A percentile compares a stretch with the other conserved stretches of the same genome.
phyloP scores from a whole-genome alignment of 2,888 invertebrate genomes.

The Troilus luridus region DNA sequence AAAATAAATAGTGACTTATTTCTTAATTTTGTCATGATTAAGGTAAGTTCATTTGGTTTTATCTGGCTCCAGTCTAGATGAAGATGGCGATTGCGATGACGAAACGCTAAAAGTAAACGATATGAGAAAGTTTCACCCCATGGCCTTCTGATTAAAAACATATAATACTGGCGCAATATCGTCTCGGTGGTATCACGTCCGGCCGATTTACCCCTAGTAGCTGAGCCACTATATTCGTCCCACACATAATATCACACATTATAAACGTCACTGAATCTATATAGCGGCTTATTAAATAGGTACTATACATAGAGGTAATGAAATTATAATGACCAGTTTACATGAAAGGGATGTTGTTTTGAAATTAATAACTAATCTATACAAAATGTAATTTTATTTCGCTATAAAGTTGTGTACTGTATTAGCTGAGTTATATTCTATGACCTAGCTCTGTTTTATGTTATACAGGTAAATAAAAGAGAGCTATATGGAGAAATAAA shows the following conservation, averaged over 20 bases:
- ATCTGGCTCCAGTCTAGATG: not conserved
- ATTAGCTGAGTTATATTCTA: too few relatives aligned
- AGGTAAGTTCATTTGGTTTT: not conserved
- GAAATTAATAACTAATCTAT: too few relatives aligned
- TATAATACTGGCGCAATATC: not conserved
- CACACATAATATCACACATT: too few relatives aligned
- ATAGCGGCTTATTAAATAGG: too few relatives aligned
- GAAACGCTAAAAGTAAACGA: not conserved
- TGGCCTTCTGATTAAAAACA: not conserved
- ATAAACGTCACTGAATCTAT: too few relatives aligned
- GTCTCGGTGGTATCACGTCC: not conserved
- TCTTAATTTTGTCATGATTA: not conserved
- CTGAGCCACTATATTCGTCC: not conserved
- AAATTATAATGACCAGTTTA: not conserved
- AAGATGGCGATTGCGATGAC: not conserved
- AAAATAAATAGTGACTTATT: too few relatives aligned
- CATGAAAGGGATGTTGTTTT: not conserved
- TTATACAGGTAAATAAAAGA: too few relatives aligned
- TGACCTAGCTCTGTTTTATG: too few relatives aligned
- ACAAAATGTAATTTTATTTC: too few relatives aligned
- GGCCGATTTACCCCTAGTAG: not conserved
- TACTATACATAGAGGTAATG: not conserved
- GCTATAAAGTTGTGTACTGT: too few relatives aligned
- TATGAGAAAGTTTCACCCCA: not conserved
- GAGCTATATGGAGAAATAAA: too few relatives aligned